Evolutionary conservation across 2,888 invertebrate genomes (phyloP), one percentile per base, ranked within the genome.

Genomic region (Polydrusus cervinus): DNA sequence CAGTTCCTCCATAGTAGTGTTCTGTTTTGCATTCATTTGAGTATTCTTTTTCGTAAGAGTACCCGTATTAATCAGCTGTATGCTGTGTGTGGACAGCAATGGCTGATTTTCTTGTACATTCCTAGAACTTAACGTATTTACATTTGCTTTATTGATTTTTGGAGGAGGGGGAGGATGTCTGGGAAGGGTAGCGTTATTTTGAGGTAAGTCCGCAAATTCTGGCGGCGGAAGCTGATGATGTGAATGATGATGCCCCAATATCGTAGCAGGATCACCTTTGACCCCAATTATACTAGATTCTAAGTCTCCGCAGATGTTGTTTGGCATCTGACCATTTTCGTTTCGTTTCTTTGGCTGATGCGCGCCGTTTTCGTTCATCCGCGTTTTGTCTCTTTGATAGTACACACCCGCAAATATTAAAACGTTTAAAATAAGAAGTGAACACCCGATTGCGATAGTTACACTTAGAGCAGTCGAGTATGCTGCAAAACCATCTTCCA

Each of bases 391-490:
- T 68, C 95, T 90, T 84, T 97, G 97, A 85, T 97, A 97, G 86
- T 97, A 97, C 0, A 97, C 96, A 3, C 96, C 97, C 68, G 97
- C 97, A 85, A 97, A 97, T 84, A 98, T 96, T 34, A 97, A 89
- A 57, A 97, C 95, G 85, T 98, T 98, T 3, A 98, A 89, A 82
- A 97, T 96, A 20, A 98, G 90, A 74, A 98, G 88, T 5, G 96
- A 96, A 84, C 97, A 97, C 47, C 98, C 98, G 79, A 98, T 97
- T 61, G 97, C 97, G 81, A 98, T 96, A 16, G 97, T 97, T 0
- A 97, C 96, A 86, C 96, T 96, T 13, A 97, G 88, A 1, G 97
- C 97, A 3, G 97, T 96, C 0, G 95, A 95, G 83, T 97, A 97
- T 0, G 95, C 95, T 0, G 96, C 95, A 82, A 96, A 96, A 0